Percentiles rank a stretch among this genome's conserved stretches.
Conservation (phyloP, 35 echinoderm and acorn worm genomes). For the Apostichopus californicus region DNA sequence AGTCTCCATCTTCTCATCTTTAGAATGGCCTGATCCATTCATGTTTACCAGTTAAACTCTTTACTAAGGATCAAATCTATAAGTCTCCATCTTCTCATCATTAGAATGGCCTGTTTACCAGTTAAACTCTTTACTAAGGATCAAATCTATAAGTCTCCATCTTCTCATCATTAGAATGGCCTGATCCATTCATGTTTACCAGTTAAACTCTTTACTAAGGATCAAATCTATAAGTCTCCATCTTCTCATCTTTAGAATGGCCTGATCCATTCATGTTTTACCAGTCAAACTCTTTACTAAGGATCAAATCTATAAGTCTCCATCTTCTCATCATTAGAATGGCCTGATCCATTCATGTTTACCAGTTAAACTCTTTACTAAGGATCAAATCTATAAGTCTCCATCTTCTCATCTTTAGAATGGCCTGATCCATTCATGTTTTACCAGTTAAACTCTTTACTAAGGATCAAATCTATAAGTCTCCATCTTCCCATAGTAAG, state of each 20-base stretch:
- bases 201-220: slow-evolving; percentile 92
- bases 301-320: slow-evolving; percentile 72
- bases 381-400: slow-evolving; percentile 77
- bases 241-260: too few relatives aligned
- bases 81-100: neutral
- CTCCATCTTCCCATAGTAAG: too few relatives aligned
- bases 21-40: slow-evolving; percentile 7
- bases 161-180: too few relatives aligned
- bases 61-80: slow-evolving; percentile 80
- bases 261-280: slow-evolving; percentile 67
- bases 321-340: too few relatives aligned
- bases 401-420: too few relatives aligned
- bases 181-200: slow-evolving; percentile 71
- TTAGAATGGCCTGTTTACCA: slow-evolving; percentile 58
- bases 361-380: slow-evolving; percentile 94
- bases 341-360: slow-evolving; percentile 58
- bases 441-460: slow-evolving; percentile 94
- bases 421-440: slow-evolving; percentile 55
- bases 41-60: slow-evolving; percentile 95
- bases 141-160: slow-evolving; percentile 67
- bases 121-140: slow-evolving; percentile 88
- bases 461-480: slow-evolving; percentile 85
- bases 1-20: neutral
- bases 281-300: slow-evolving; percentile 92
- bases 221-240: slow-evolving; percentile 69